Conservation (phyloP, 2,888 invertebrate species). For the Drosophila putrida region DNA sequence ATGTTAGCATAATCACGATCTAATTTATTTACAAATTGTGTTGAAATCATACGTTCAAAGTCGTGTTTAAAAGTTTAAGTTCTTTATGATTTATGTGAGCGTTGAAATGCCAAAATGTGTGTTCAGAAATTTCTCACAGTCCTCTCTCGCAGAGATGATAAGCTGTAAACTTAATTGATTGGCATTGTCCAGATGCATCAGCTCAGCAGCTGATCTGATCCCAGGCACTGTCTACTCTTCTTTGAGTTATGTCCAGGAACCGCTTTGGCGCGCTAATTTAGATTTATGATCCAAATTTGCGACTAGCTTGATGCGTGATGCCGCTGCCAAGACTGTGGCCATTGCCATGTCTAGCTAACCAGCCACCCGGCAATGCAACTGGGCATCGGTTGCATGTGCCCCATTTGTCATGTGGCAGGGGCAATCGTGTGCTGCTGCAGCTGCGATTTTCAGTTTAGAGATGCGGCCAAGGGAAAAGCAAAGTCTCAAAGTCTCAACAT, state of each 20-base stretch:
- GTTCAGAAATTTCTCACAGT: slow-evolving; percentile 69
- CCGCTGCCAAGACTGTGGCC: slow-evolving; percentile 38
- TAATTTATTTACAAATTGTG: slow-evolving; percentile 84
- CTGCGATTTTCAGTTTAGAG: slow-evolving; percentile 53
- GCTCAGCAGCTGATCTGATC: slow-evolving; percentile 17
- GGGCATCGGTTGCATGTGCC: slow-evolving; percentile 62
- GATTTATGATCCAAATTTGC: slow-evolving; percentile 79
- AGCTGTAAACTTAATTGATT: slow-evolving; percentile 64
- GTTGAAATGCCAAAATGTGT: slow-evolving; percentile 66
- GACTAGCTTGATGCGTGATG: slow-evolving; percentile 78
- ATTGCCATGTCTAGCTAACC: slow-evolving; percentile 26
- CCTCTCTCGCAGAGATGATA: slow-evolving; percentile 17
- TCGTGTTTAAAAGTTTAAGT: slow-evolving; percentile 74
- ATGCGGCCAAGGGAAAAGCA: slow-evolving; percentile 22
- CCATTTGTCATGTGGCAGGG: slow-evolving; percentile 68
- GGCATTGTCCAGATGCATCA: slow-evolving; percentile 51
- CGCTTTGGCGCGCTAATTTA: slow-evolving; percentile 74
- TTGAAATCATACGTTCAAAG: slow-evolving; percentile 80
- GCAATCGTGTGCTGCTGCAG: slow-evolving; percentile 60
- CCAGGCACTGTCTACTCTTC: slow-evolving; percentile 16
- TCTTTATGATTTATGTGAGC: slow-evolving; percentile 75
- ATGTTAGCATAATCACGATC: slow-evolving; percentile 82
- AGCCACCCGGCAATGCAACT: slow-evolving; percentile 46
- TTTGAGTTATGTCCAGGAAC: slow-evolving; percentile 54
- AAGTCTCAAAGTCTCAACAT: slow-evolving; percentile 29